Evolutionary conservation across 2,797 vertebrate genomes (phyloP), one percentile per base, ranked within the genome.

Genomic region (Falco naumanni): DNA sequence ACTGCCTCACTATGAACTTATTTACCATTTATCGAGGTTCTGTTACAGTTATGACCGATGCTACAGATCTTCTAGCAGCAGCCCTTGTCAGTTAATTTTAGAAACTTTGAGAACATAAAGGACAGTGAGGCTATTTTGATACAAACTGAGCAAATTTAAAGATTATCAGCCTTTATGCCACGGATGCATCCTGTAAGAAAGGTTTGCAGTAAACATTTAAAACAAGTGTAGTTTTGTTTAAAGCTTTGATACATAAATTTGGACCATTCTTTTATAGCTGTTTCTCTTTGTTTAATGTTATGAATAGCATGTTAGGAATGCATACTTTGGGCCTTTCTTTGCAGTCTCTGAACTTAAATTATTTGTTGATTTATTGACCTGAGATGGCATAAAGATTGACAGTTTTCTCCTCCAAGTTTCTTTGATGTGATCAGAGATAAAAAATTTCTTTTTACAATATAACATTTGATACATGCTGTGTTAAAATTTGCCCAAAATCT

Each of bases 231-330:
- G 8, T 64, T 77, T 51, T 77, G 28, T 64, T 89, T 70, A 64
- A 82, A 81, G 48, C 29, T 88, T n/a, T 88, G 37, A 53, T 69
- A 26, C 4, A 13, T 53, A 68, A 56, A 77, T 66, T 54, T 33
- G 37, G 14, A 84, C 15, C 13, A 22, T 75, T 59, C 37, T n/a
- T 45, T n/a, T 71, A 2, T 65, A 89, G 60, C 18, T 88, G n/a
- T 77, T 89, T 72, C 31, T 77, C 47, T 84, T 74, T 84, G 34
- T 93, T 86, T 94, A 80, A 28, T 83, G 39, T 59, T 89, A 75
- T 21, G 41, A 75, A 43, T 53, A 65, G 9, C 6, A 33, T 39
- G 11, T 50, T 70, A 86, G 26, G 61, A 94, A 84, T 77, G 22
- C 16, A 41, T 69, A 48, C 9, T 76, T 82, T 13, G 15, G 64